phyloP scores from a whole-genome alignment of 2,888 invertebrate genomes.

The Orgyia antiqua region DNA sequence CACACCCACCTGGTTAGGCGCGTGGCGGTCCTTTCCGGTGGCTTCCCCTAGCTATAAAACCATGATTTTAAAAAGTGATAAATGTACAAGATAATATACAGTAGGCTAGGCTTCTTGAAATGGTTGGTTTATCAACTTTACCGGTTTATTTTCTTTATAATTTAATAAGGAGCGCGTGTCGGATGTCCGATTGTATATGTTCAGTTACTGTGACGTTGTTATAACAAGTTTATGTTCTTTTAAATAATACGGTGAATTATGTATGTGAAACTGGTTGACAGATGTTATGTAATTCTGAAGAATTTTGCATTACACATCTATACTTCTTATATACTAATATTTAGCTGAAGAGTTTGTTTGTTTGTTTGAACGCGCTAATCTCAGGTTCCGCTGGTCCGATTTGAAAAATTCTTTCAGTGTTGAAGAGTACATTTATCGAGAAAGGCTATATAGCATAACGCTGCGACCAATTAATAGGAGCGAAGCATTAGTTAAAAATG shows the following conservation, averaged over 20 bases:
- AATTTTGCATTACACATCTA: no score
- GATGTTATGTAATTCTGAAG: no score
- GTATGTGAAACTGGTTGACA: no score
- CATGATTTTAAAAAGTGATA: slow-evolving; percentile 25
- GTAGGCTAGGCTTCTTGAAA: slow-evolving; percentile 12
- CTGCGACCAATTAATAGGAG: no score
- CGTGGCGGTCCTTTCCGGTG: slow-evolving; percentile 58
- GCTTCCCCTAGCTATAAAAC: slow-evolving; percentile 39
- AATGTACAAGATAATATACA: slow-evolving; percentile 11
- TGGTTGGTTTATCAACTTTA: slow-evolving; percentile 25
- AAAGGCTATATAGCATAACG: no score
- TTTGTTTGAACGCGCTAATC: no score
- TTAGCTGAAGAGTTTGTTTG: no score
- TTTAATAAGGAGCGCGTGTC: slow-evolving; percentile 69
- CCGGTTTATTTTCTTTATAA: slow-evolving; percentile 66
- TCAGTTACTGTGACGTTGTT: slow-evolving; percentile 50
- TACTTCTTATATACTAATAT: no score
- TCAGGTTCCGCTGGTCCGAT: no score
- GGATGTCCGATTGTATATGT: slow-evolving; percentile 52
- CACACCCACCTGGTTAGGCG: slow-evolving; percentile 52
- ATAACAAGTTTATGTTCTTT: slow-evolving; percentile 32
- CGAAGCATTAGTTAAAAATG: no score
- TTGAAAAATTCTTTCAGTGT: no score
- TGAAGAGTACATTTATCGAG: no score
- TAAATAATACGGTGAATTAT: slow-evolving; percentile 28